Evolutionary conservation across 2,888 invertebrate genomes (phyloP).

Genomic region (Abscondita cerata): DNA sequence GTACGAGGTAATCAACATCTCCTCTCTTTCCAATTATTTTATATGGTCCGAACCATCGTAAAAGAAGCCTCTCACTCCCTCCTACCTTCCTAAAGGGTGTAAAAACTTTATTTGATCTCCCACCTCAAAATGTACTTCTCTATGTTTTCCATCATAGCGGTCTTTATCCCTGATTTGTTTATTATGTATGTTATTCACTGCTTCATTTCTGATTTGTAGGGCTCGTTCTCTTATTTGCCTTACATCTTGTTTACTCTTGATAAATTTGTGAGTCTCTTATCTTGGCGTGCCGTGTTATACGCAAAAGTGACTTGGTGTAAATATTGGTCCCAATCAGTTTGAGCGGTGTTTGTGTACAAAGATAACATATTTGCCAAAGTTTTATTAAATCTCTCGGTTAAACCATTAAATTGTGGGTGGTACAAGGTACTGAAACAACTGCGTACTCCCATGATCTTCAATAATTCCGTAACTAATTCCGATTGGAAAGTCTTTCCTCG

Average conservation of each 20-base stretch:
- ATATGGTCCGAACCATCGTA: neutral
- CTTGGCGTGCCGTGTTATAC: no score
- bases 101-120: constrained; percentile 3
- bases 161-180: neutral
- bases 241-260: neutral
- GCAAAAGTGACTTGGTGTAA: constrained; percentile 2
- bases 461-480: constrained; percentile 36
- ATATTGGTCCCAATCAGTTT: constrained; percentile 10
- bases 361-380: constrained; percentile 34
- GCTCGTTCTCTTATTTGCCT: neutral
- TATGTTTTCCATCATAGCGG: constrained; percentile 4
- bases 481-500: no score
- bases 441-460: constrained; percentile 37
- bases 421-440: no score
- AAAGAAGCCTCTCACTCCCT: no score
- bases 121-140: neutral
- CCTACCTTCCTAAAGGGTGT: neutral
- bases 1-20: no score
- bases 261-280: neutral
- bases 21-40: neutral
- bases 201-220: neutral
- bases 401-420: no score
- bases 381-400: constrained; percentile 41
- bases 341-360: constrained; percentile 10
- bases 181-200: neutral